These are phyloP conservation scores for Orius laevigatus DNA, from an alignment of 1,140 invertebrate genomes.

Conservation along the genomic window DNA sequence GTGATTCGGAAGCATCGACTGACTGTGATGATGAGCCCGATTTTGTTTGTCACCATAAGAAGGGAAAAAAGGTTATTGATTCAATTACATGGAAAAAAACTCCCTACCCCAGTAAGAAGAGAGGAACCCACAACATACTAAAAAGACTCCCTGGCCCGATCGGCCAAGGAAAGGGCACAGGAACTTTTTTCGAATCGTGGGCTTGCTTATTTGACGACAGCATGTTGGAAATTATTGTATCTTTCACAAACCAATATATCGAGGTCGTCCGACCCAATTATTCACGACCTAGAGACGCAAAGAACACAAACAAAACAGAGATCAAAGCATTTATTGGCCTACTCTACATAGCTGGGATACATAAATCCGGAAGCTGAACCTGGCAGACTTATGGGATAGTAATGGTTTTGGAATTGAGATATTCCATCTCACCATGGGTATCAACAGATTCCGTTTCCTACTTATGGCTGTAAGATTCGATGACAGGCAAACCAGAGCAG, in stretches of 20 bases:
- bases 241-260: constrained; percentile 14
- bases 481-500: constrained; percentile 19
- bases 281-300: constrained; percentile 15
- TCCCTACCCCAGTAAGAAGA: constrained; percentile 8
- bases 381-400: constrained; percentile 12
- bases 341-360: constrained; percentile 13
- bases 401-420: constrained; percentile 15
- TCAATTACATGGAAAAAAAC: constrained; percentile 16
- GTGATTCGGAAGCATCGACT: constrained; percentile 12
- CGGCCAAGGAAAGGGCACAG: constrained; percentile 5
- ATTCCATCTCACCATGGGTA: constrained; percentile 19
- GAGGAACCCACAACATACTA: constrained; percentile 5
- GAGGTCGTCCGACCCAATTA: constrained; percentile 10
- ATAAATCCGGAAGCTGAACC: constrained; percentile 9
- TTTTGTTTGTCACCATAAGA: constrained; percentile 11
- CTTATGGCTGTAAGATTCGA: constrained; percentile 24
- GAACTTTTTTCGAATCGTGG: constrained; percentile 8
- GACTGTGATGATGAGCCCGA: constrained; percentile 3
- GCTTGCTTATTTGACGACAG: constrained; percentile 13
- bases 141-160: constrained; percentile 11
- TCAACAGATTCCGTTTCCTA: constrained; percentile 22
- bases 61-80: constrained; percentile 14
- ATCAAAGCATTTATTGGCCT: constrained; percentile 15
- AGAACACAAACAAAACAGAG: constrained; percentile 11
- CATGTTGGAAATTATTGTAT: constrained; percentile 13